Base-by-base conservation (phyloP, 2,113 vertebrate genomes). In the Pteronura brasiliensis region DNA sequence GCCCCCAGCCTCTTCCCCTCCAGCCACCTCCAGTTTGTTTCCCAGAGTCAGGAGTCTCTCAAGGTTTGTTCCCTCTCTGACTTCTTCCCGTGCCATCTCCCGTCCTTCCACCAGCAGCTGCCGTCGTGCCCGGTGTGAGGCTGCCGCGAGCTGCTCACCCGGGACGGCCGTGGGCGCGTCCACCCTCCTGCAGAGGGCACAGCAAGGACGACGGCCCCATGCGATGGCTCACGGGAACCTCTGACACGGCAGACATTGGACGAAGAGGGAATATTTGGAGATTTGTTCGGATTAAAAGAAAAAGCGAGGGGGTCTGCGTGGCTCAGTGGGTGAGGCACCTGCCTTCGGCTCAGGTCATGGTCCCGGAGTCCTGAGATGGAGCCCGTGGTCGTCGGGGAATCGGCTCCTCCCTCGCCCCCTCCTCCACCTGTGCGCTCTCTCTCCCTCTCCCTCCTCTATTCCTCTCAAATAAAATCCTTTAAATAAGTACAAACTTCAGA, bases 101-200 rank as follows among this genome's bases (percentile, higher is more conserved):
- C 6, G 4, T 31, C 29, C 63, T 14, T 29, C 61, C 27, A 63
- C 61, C 12, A 10, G 5, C 31, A 15, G 63, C 14, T 17, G 13
- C 63, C 3, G 31, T 1, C 13, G 12, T 1, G 29, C 29, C 14
- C 0, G 0, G 29, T 6, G 63, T 34, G 63, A 67, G 63, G 31
- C 14, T 31, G 14, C 63, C 2, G 6, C 14, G 49, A 4, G 6
- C 29, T 34, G 2, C 63, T 34, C 7, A 14, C 13, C 31, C 31
- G 6, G 3, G 29, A 34, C 0, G 10, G 29, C 29, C 63, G 0
- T 34, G 63, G 29, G 15, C 2, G 2, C 63, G 2, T 15, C 13
- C 5, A 6, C 29, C 12, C 61, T 31, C 29, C 63, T 14, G 13
- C 63, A 15, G 63, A 65, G 47, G 29, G 63, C 13, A 31, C 63